Base-by-base conservation (phyloP, 92 coral and sea anemone genomes). In the Phenganax stokvisi region DNA sequence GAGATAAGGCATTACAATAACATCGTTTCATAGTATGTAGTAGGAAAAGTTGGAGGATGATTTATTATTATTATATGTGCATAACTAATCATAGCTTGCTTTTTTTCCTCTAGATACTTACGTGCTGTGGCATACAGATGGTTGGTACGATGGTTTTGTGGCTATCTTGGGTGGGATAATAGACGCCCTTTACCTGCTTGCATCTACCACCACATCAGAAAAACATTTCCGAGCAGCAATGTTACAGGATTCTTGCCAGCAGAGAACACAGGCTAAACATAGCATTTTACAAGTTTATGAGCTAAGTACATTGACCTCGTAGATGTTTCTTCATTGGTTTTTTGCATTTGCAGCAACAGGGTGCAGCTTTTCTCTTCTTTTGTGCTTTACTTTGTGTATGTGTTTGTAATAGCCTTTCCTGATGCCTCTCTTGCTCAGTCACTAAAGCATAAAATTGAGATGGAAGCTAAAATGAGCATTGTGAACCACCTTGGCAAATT, bases 141-240 rank as follows among this genome's bases (percentile, higher is more conserved):
- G 77, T 51, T 72, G 44, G 20, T 72, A 3, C 25, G 77, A 54
- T 72, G 77, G 77, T 72, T 72, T 51, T 72, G 58, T 72, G 77
- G 77, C 9, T 51, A 51, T 27, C 77, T 72, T 80, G 90, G 90
- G 84, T 72, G 77, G 57, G 60, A 72, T 28, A 72, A 72, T 44
- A 66, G 72, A 17, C 28, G 72, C 28, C 72, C 72, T 27, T 66
- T 66, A 66, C 72, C 72, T 10, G 72, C 72, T 51, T 66, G 72
- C 72, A 66, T 66, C 51, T 66, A 66, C 72, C 72, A 66, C 27
- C 72, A 66, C 10, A 12, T 66, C 11, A 66, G 47, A 30, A 66
- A 66, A 17, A 66, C 25, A 66, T 66, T 66, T 66, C 72, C 72
- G 27, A 66, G 51, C 31, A 51, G 72, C 67, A 61, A 61, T 61